phyloP scores from a whole-genome alignment of 2,888 invertebrate species.

The Phragmatobia fuliginosa region DNA sequence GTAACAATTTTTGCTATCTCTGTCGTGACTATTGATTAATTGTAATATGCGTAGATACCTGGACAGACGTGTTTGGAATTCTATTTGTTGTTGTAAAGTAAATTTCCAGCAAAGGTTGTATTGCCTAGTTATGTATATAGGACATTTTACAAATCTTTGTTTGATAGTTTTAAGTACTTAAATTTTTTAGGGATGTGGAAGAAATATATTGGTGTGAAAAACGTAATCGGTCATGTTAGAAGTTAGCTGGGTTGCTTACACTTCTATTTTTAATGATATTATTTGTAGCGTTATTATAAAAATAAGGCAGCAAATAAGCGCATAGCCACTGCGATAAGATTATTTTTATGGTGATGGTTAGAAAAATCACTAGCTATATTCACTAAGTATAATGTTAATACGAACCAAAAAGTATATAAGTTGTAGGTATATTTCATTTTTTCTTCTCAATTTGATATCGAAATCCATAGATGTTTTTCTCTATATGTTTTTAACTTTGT shows the following conservation, averaged over 20 bases:
- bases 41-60: conserved; percentile 2
- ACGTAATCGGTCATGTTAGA: too few species aligned
- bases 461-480: too few species aligned
- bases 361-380: too few species aligned
- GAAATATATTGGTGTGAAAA: not conserved
- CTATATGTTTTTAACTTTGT: too few species aligned
- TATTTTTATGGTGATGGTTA: too few species aligned
- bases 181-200: not conserved
- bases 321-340: too few species aligned
- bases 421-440: too few species aligned
- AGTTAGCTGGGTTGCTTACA: not conserved
- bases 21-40: conserved; percentile 16
- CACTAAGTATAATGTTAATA: too few species aligned
- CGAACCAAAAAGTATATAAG: too few species aligned
- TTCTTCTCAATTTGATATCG: too few species aligned
- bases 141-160: not conserved
- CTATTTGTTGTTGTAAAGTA: not conserved
- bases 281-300: not conserved
- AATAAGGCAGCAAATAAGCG: too few species aligned
- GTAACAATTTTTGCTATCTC: conserved; percentile 7
- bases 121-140: not conserved
- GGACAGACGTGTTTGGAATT: not conserved
- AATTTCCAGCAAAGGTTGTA: not conserved
- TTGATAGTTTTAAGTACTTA: not conserved
- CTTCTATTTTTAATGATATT: not conserved